Conservation (phyloP, 2,888 invertebrate genomes). For the Ferrisia virgata region DNA sequence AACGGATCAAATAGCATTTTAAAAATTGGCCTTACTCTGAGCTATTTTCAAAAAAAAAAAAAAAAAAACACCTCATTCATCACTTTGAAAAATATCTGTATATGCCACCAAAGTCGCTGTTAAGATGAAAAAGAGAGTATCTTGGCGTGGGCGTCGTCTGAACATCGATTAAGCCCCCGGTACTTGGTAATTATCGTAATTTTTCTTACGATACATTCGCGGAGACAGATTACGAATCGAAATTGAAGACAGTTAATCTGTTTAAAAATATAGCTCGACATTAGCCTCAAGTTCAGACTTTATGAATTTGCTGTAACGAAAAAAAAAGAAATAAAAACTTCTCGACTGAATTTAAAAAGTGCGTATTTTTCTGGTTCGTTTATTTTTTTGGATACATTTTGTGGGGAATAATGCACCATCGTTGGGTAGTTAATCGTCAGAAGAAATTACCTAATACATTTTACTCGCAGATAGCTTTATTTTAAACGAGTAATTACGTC, state of each 20-base stretch:
- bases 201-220: neutral
- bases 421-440: neutral
- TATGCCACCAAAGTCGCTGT: neutral
- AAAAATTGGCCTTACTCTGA: no score
- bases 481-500: neutral
- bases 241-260: neutral
- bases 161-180: neutral
- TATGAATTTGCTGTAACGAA: neutral
- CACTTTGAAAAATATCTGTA: neutral
- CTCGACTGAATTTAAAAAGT: neutral
- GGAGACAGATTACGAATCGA: neutral
- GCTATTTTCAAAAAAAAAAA: no score
- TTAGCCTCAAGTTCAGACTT: neutral
- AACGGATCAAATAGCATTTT: no score
- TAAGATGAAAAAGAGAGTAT: neutral
- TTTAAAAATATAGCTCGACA: neutral
- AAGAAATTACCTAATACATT: conserved; percentile 5
- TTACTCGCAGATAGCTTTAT: neutral
- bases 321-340: neutral
- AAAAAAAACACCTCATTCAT: neutral
- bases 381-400: neutral
- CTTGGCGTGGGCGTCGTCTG: neutral
- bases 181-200: neutral
- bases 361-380: neutral
- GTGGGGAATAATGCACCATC: neutral